phyloP scores from a whole-genome alignment of 2,888 invertebrate genomes.

The Capitulum mitella region DNA sequence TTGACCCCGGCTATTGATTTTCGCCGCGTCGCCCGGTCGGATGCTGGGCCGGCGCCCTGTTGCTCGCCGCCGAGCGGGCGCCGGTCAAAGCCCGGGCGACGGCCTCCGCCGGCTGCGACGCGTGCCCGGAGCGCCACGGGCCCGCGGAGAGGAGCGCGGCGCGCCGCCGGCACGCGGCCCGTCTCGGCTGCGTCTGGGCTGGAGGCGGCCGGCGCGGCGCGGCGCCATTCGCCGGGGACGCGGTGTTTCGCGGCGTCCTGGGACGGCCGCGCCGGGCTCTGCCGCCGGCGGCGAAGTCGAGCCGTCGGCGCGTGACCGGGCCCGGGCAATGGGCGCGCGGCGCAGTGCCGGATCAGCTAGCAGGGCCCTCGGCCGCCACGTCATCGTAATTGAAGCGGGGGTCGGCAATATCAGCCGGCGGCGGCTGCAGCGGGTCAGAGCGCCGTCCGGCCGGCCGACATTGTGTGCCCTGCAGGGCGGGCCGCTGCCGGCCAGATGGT shows the following conservation, averaged over 20 bases:
- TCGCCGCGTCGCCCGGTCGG: background rate
- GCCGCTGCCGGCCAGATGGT: too few relatives aligned
- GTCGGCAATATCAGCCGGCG: constrained; percentile 7
- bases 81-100: constrained; percentile 11
- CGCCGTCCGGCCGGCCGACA: background rate
- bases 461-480: too few relatives aligned
- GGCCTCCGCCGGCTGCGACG: background rate
- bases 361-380: background rate
- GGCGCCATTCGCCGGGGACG: too few relatives aligned
- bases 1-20: constrained; percentile 16
- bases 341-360: too few relatives aligned
- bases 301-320: too few relatives aligned
- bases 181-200: background rate
- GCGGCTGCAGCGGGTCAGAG: background rate
- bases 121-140: too few relatives aligned
- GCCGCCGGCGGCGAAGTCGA: too few relatives aligned
- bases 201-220: background rate
- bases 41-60: constrained; percentile 9
- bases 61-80: background rate
- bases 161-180: too few relatives aligned
- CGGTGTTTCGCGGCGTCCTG: too few relatives aligned
- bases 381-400: constrained; percentile 11
- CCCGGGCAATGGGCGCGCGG: too few relatives aligned
- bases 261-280: too few relatives aligned
- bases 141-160: too few relatives aligned